Conservation (phyloP, 2,113 vertebrate genomes). For the Perccottus glenii region DNA sequence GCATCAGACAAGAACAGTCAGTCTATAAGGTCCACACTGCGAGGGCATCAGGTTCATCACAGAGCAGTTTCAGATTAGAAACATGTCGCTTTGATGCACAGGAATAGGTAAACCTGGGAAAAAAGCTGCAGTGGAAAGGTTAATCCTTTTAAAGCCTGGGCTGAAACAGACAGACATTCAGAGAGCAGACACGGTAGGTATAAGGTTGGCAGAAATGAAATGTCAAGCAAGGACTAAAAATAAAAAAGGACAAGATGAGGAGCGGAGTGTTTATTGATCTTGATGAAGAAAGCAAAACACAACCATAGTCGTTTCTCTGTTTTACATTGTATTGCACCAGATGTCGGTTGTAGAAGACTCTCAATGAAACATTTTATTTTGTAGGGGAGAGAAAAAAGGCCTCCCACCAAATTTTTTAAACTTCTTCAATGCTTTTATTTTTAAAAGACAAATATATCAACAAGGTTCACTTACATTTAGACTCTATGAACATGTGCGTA, state of each 20-base stretch:
- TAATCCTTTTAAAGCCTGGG: conserved; percentile 26
- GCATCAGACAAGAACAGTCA: conserved; percentile 23
- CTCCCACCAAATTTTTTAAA: background rate
- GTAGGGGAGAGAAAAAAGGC: too few species aligned
- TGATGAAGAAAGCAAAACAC: background rate
- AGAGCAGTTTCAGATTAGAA: conserved; percentile 40
- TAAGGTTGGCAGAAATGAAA: conserved; percentile 21
- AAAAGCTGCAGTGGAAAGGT: conserved; percentile 27
- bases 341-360: too few species aligned
- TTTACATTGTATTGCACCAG: background rate
- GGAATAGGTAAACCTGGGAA: background rate
- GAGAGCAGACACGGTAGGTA: background rate
- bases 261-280: conserved; percentile 15
- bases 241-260: conserved; percentile 19
- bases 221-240: conserved; percentile 12
- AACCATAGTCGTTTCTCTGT: background rate
- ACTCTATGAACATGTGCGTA: too few species aligned
- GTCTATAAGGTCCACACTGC: background rate
- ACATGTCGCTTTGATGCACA: conserved; percentile 51
- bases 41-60: conserved; percentile 42
- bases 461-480: too few species aligned
- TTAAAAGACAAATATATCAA: too few species aligned
- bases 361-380: too few species aligned
- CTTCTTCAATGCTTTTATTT: too few species aligned
- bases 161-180: background rate